Evolutionary conservation across 2,797 vertebrate genomes (phyloP), one percentile per base, ranked within the genome.

Genomic region (Propithecus deckenii): DNA sequence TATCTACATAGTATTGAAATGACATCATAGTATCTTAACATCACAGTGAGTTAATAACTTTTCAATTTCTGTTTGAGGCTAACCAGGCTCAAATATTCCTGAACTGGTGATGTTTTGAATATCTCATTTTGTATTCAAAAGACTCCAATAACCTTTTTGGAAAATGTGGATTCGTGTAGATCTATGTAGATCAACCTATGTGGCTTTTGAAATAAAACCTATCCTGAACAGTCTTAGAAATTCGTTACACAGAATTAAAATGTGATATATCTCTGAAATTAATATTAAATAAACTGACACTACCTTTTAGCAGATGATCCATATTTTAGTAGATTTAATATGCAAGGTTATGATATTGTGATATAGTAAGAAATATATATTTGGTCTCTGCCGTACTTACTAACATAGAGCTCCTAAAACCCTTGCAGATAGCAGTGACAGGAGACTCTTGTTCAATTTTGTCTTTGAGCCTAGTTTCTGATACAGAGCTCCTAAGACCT

Each of bases 201-300:
- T 78, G 46, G 35, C 30, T 86, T 96, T 94, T 87, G 35, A 96
- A 96, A 94, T 52, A 94, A 94, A 95, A 80, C 22, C 67, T 94
- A 61, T 61, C 23, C 61, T 94, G 7, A 89, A 35, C 8, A 59
- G 46, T 46, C 57, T 97, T 86, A 95, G 57, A 95, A 89, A 83
- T 79, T 22, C 95, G 35, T 83, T 76, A 85, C 7, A 3, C 22
- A 94, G 41, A 80, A 75, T 92, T 91, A 94, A 90, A 84, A 79
- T 81, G 23, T 61, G 32, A 74, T 55, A 55, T 55, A 2, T n/a
- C 23, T 92, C 57, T 89, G 25, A 86, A 95, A 80, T 91, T 76
- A 94, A 59, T 89, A 74, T 86, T 95, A 85, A 94, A 25, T 63
- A 35, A 80, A 85, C 10, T 88, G 35, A 59, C 18, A 72, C 9